Percentiles rank a stretch among this genome's conserved stretches.
phyloP scores from a whole-genome alignment of 2,888 invertebrate genomes.

The Cinara cedri region DNA sequence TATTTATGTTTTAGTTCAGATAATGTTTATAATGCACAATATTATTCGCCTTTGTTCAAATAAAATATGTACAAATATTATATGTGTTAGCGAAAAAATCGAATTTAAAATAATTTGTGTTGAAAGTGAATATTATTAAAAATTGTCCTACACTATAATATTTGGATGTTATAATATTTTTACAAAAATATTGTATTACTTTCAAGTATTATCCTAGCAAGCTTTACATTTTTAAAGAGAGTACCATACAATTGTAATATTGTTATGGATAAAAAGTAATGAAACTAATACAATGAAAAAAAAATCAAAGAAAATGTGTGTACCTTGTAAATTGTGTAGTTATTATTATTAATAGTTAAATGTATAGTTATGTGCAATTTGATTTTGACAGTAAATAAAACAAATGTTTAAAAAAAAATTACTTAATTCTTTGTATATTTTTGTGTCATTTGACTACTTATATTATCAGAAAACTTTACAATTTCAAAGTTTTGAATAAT shows the following conservation, averaged over 20 bases:
- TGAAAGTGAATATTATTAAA: slow-evolving; percentile 16
- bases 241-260: slow-evolving; percentile 33
- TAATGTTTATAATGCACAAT: slow-evolving; percentile 45
- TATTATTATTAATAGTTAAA: slow-evolving; percentile 15
- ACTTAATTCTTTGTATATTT: too few relatives aligned
- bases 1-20: slow-evolving; percentile 43
- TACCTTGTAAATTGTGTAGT: slow-evolving; percentile 42
- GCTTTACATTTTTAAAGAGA: background rate
- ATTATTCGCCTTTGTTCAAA: slow-evolving; percentile 53
- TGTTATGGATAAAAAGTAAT: slow-evolving; percentile 11
- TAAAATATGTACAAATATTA: slow-evolving; percentile 15
- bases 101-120: slow-evolving; percentile 45
- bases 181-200: slow-evolving; percentile 5
- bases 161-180: background rate
- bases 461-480: too few relatives aligned
- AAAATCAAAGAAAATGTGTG: slow-evolving; percentile 33
- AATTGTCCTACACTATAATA: slow-evolving; percentile 13
- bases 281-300: slow-evolving; percentile 6
- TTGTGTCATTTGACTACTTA: too few relatives aligned
- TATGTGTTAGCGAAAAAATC: slow-evolving; percentile 48
- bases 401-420: background rate
- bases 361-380: slow-evolving; percentile 33
- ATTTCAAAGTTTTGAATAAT: too few relatives aligned
- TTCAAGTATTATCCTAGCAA: slow-evolving; percentile 19
- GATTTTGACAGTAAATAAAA: slow-evolving; percentile 28